Evolutionary conservation across 2,888 invertebrate genomes (phyloP), one percentile per base, ranked within the genome.

Genomic region (Ditula angustiorana): DNA sequence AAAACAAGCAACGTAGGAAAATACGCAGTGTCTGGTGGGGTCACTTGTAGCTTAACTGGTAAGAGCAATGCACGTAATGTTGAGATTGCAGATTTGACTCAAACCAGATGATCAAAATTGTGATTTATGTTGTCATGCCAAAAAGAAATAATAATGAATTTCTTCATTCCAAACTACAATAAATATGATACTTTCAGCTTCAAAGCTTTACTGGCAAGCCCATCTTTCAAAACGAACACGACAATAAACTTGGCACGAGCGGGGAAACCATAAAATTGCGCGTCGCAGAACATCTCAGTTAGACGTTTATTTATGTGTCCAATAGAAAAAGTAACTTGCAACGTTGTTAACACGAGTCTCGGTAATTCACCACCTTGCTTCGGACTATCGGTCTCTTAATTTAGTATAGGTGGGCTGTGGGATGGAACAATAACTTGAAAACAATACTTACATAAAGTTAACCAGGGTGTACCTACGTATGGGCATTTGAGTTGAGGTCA

Each of bases 251-350:
- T 71, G 61, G 70, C 64, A 66, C 66, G 70, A 68, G 71, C 67
- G 67, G 68, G 67, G 62, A 68, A 73, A 64, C 78, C 77, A 83
- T 87, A 86, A 87, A 86, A 76, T 76, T 71, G 71, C 71, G 67
- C 80, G 85, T 78, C 78, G 70, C 78, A 46, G 52, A 72, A 79
- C 78, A 77, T 81, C 82, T 83, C 81, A 80, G 81, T 83, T 82
- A 82, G 75, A 76, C 72, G 71, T 75, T 81, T 81, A 75, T 86
- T 83, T 85, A 82, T 68, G 79, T 69, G 66, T 56, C 61, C 68
- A 64, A 63, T 69, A 75, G 73, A 79, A 81, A 83, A 81, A 78
- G 75, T 78, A 75, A 75, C 68, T 73, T 70, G 37, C 60, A 67
- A 74, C 75, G 72, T 80, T 78, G 76, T 75, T 70, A 72, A 69